These are phyloP conservation scores for Aegotheles bennettii DNA, from an alignment of 2,113 vertebrate genomes.

Conservation along the genomic window DNA sequence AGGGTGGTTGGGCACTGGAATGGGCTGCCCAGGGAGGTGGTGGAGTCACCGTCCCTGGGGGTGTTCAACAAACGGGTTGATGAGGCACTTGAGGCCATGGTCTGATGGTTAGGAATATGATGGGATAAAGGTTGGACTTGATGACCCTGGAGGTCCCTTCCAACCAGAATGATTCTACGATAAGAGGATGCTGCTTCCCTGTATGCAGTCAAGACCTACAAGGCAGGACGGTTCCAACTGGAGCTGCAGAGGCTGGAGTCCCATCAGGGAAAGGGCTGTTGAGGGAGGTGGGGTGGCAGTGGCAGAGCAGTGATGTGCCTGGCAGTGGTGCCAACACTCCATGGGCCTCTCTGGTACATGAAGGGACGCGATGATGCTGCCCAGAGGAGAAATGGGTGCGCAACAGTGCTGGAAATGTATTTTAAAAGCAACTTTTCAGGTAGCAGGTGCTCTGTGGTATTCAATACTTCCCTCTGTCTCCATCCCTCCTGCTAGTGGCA, in stretches of 20 bases:
- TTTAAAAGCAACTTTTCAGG: conserved; percentile 8
- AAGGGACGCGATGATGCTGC: background rate
- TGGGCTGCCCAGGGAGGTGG: no score
- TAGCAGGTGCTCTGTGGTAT: conserved; percentile 4
- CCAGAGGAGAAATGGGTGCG: background rate
- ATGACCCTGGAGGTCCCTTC: no score
- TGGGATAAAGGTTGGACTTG: no score
- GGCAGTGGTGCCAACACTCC: background rate
- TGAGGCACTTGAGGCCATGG: no score
- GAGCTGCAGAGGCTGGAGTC: background rate
- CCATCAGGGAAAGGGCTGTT: background rate
- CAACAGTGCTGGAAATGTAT: background rate
- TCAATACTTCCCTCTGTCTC: background rate
- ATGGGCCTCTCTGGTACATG: background rate
- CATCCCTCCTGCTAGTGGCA: background rate
- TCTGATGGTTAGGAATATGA: no score
- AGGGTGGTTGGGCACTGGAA: no score
- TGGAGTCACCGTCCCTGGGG: no score
- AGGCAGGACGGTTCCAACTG: rapidly evolving
- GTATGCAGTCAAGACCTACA: background rate
- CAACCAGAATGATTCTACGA: no score
- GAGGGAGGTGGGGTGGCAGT: background rate
- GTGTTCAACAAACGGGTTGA: no score
- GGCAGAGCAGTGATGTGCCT: background rate
- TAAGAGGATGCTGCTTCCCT: background rate